Conservation (phyloP, 2,888 invertebrate species). For the Horisme vitalbata region DNA sequence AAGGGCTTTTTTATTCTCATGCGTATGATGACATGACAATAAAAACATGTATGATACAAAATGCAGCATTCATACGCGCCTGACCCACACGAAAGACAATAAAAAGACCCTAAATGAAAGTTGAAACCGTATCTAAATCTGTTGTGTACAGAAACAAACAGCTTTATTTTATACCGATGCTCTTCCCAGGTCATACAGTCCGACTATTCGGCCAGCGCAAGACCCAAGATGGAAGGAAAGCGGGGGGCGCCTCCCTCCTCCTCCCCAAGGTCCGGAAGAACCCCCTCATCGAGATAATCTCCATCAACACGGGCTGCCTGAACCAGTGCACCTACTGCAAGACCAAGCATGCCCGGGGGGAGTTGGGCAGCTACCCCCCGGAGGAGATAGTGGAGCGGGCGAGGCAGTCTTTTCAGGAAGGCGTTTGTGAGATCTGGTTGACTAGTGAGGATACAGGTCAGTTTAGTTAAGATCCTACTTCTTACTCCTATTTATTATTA, state of each 20-base stretch:
- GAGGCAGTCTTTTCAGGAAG: slow-evolving; percentile 93
- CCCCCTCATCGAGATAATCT: slow-evolving; percentile 97
- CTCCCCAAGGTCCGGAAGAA: slow-evolving; percentile 98
- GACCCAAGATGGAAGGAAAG: slow-evolving; percentile 88
- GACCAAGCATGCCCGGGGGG: slow-evolving; percentile 98
- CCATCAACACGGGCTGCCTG: slow-evolving; percentile 97
- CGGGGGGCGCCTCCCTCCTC: slow-evolving; percentile 93
- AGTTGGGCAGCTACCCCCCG: slow-evolving; percentile 96
- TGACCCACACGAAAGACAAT: too few species aligned
- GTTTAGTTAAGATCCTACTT: neutral
- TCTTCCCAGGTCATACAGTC: slow-evolving; percentile 85
- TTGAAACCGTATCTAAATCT: too few species aligned
- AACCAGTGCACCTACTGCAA: slow-evolving; percentile 99
- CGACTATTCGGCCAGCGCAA: slow-evolving; percentile 90
- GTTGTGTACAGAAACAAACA: too few species aligned
- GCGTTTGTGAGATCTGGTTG: slow-evolving; percentile 98
- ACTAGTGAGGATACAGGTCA: slow-evolving; percentile 98
- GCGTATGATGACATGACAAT: too few species aligned
- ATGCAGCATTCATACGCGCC: too few species aligned
- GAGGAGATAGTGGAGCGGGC: slow-evolving; percentile 95
- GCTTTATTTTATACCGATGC: too few species aligned
- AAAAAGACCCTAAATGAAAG: too few species aligned
- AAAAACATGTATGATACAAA: too few species aligned
- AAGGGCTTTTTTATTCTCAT: too few species aligned
- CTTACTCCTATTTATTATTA: too few species aligned